Conservation (phyloP, 2,888 invertebrate species). For the Campaea margaritaria region DNA sequence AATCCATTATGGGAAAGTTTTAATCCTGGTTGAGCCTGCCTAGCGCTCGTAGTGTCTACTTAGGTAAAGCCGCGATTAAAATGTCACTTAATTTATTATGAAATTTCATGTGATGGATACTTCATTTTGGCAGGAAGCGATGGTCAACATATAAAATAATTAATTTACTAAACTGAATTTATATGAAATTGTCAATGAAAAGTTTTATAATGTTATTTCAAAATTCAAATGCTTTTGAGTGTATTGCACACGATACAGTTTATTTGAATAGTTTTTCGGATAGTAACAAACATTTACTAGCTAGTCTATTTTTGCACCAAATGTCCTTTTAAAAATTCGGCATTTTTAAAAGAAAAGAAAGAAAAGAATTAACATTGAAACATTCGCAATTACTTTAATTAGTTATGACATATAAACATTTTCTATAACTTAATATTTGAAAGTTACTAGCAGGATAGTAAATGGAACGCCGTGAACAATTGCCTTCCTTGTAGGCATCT, state of each 20-base stretch:
- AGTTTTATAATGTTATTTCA: no score
- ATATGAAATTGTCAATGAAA: background rate
- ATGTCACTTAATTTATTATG: conserved; percentile 50
- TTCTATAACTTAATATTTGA: no score
- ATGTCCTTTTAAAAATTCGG: no score
- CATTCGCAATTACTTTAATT: no score
- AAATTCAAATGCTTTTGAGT: no score
- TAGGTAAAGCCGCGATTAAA: conserved; percentile 47
- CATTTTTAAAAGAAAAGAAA: no score
- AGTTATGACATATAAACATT: no score
- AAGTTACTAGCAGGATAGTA: conserved; percentile 34
- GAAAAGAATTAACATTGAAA: no score
- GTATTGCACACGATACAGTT: no score
- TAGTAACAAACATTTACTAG: no score
- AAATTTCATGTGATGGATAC: conserved; percentile 46
- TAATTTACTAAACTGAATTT: background rate
- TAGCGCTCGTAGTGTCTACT: conserved; percentile 44
- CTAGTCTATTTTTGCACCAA: no score
- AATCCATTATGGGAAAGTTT: conserved; percentile 58
- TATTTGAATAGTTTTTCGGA: no score
- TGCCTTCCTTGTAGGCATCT: conserved; percentile 45
- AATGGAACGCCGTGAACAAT: conserved; percentile 31
- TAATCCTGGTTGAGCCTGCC: conserved; percentile 47
- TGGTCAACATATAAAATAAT: background rate
- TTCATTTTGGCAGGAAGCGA: conserved; percentile 14